Conservation (phyloP, 2,113 vertebrate genomes). For the Anhinga rufa region DNA sequence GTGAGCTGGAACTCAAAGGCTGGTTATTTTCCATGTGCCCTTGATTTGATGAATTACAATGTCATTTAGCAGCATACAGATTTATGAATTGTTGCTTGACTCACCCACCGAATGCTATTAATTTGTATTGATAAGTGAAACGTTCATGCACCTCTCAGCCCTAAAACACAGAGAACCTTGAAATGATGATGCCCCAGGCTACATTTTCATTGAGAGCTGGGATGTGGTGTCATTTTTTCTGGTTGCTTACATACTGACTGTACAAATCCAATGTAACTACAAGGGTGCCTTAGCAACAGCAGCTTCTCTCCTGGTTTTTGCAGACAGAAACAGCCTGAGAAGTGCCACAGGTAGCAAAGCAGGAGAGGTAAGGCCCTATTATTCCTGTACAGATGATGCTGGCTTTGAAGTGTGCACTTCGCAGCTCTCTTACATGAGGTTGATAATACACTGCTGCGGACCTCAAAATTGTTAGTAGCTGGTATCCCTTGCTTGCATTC, state of each 20-base stretch:
- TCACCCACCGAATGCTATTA: not conserved
- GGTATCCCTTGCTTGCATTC: not conserved
- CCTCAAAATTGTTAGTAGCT: not conserved
- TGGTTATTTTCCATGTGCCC: slow-evolving; percentile 28
- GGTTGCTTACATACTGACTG: not conserved
- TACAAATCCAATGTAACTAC: not conserved
- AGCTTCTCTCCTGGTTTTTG: not conserved
- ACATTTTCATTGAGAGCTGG: not conserved
- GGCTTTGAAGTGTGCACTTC: not conserved
- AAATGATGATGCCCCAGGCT: not conserved
- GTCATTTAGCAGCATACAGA: not conserved
- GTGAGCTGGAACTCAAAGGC: not conserved
- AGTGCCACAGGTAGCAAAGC: not conserved
- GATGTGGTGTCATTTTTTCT: not conserved
- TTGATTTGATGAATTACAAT: slow-evolving; percentile 45
- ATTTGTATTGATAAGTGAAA: slow-evolving; percentile 41
- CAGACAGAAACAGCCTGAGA: not conserved
- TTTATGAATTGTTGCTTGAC: slow-evolving; percentile 45
- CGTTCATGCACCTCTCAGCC: not conserved
- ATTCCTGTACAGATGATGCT: not conserved
- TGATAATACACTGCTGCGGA: not conserved
- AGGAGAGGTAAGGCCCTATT: not conserved
- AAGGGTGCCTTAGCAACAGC: not conserved
- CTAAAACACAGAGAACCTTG: not conserved
- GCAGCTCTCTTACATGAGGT: not conserved